Evolutionary conservation across 2,888 invertebrate genomes (phyloP), one percentile per base, ranked within the genome.

Genomic region (Chesias legatella): DNA sequence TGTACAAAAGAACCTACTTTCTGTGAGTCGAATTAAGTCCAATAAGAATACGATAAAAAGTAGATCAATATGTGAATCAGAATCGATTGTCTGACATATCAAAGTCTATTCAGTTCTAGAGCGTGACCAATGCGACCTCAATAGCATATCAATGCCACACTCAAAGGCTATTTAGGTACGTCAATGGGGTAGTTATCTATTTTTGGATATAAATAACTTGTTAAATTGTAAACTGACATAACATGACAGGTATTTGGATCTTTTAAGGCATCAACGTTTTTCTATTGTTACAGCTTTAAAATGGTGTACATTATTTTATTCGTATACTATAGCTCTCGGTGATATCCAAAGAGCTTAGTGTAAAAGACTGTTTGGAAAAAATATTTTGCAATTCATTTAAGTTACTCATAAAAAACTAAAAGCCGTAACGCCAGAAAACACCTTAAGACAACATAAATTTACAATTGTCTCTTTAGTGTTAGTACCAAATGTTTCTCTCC

Each of bases 61-160:
- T 48, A 22, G 37, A 46, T 35, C 43, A 47, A 51, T 52, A 17
- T 53, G 51, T 56, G 45, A 37, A 44, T 45, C 23, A 56, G 58
- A 58, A 58, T 61, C 68, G 60, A 79, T 78, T 75, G 76, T 72
- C 51, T 56, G 44, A 64, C 13, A 17, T 68, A 62, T 72, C 66
- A 59, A 67, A 67, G 55, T 61, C 67, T 60, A 60, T 71, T 58
- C 54, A 57, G 66, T 67, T 63, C 48, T 54, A 64, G 64, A 75
- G 73, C 78, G 75, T 44, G 61, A 67, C 76, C 60, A 79, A 80
- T 78, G 58, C 60, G 40, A 65, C 56, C 57, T 67, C 61, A 68
- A 69, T 63, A 37, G 58, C 38, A 48, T 56, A 64, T 58, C 50
- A 53, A 52, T 60, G n/a, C n/a, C n/a, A 45, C 51, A 45, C 48